Percentiles rank a stretch among this genome's conserved stretches.
These are phyloP conservation scores for Pachliopta kotzebuea DNA, from an alignment of 2,888 invertebrate species.

Conservation along the genomic window DNA sequence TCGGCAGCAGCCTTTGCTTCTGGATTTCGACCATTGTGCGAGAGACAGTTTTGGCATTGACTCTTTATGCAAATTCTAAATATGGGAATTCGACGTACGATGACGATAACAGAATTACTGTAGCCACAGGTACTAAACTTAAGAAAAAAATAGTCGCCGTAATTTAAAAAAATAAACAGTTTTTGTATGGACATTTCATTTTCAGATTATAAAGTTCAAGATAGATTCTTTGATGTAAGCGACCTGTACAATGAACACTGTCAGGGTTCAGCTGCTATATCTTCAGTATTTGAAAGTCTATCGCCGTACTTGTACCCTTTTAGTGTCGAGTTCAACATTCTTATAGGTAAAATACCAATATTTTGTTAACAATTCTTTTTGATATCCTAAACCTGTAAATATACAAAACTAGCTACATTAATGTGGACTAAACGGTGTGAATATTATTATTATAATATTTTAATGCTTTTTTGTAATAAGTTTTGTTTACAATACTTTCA, in stretches of 20 bases:
- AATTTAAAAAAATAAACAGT: too few relatives aligned
- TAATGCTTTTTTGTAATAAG: too few relatives aligned
- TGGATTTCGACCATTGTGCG: constrained; percentile 89
- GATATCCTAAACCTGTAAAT: not conserved
- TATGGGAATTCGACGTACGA: constrained; percentile 41
- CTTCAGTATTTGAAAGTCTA: constrained; percentile 78
- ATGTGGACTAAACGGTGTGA: too few relatives aligned
- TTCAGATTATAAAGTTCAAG: constrained; percentile 23
- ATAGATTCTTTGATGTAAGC: constrained; percentile 57
- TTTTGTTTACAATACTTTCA: too few relatives aligned
- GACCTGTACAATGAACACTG: constrained; percentile 67
- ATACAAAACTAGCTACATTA: not conserved
- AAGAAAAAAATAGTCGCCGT: not conserved
- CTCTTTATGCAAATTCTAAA: constrained; percentile 63
- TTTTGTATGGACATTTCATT: constrained; percentile 2
- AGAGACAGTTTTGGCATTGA: constrained; percentile 85
- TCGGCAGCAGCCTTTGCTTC: constrained; percentile 88
- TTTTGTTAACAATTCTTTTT: not conserved
- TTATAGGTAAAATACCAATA: too few relatives aligned
- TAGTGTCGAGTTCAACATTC: constrained; percentile 89
- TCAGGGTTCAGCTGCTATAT: constrained; percentile 65
- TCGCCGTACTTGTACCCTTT: constrained; percentile 91
- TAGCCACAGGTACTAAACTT: constrained; percentile 6
- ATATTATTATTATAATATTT: too few relatives aligned
- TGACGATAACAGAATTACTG: constrained; percentile 6